Conservation (phyloP, 2,888 invertebrate species). For the Eremobia ochroleuca region DNA sequence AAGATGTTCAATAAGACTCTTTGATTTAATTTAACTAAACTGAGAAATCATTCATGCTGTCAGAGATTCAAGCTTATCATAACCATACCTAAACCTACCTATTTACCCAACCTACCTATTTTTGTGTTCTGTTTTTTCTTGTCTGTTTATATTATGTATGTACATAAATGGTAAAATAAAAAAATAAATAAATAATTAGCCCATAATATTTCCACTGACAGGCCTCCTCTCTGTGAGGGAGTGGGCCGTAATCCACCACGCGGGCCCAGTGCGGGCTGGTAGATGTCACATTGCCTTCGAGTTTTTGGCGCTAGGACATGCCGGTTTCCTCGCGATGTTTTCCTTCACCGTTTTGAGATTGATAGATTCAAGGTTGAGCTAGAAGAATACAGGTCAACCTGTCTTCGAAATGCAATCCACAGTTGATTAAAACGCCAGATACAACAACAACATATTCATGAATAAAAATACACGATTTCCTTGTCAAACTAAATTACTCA, state of each 20-base stretch:
- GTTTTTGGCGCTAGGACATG: neutral
- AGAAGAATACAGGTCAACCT: neutral
- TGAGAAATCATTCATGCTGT: neutral
- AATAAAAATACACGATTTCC: neutral
- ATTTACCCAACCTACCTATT: too few species aligned
- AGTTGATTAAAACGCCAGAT: neutral
- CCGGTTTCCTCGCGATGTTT: neutral
- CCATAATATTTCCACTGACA: neutral
- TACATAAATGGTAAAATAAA: too few species aligned
- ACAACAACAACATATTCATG: neutral
- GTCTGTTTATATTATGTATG: too few species aligned
- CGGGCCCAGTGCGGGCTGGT: neutral
- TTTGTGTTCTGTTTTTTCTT: too few species aligned
- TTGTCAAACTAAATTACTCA: slow-evolving; percentile 43
- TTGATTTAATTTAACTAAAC: neutral
- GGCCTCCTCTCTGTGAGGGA: neutral
- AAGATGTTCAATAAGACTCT: neutral
- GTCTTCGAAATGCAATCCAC: neutral
- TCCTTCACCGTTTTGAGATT: neutral
- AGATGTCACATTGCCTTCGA: neutral
- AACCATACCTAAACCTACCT: too few species aligned
- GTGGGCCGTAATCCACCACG: neutral
- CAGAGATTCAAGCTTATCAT: neutral
- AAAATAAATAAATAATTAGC: too few species aligned
- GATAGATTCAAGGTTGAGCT: neutral